Evolutionary conservation across 2,888 invertebrate genomes (phyloP), one percentile per base, ranked within the genome.

Genomic region (Tenthredo distinguenda): DNA sequence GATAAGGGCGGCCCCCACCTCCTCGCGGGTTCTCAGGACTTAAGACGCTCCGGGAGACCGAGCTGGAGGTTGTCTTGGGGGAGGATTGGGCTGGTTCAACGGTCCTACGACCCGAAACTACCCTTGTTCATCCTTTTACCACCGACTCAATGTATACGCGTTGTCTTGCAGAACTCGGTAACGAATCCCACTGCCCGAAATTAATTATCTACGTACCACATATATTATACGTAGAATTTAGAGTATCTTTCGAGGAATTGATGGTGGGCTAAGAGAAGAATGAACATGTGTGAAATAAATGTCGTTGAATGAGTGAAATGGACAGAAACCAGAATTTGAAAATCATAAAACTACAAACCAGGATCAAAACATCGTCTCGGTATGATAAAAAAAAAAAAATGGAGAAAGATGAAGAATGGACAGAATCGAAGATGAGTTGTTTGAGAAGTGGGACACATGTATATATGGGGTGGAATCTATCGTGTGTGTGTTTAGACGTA

Each of bases 1-100:
- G 93, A 93, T 93, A 93, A 93, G 93, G 88, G 87, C 40, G 58
- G 62, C 26, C 40, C 40, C 81, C 81, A 81, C 37, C 62, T 62
- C 58, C 81, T 40, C 34, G 37, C 40, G 81, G 81, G 81, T 81
- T 81, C 81, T 81, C 81, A 81, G 81, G 81, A 81, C 81, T 81
- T 81, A 81, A 81, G 81, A 81, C 81, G 81, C 81, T 81, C 58
- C 58, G 58, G 81, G 62, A 79, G 18, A 79, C 79, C 79, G 21
- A 76, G 31, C 50, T 21, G 21, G 79, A 81, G 81, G 62, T 58
- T 62, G 62, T 81, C 37, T 50, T 37, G 62, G 62, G 81, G 37
- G 58, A 40, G 79, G 37, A 37, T 37, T 31, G 58, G 79, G 31
- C 7, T 58, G 37, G 81, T 81, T 58, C 58, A 62, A 62, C 40